phyloP scores from a whole-genome alignment of 2,113 vertebrate species.

The Lasiurus borealis region DNA sequence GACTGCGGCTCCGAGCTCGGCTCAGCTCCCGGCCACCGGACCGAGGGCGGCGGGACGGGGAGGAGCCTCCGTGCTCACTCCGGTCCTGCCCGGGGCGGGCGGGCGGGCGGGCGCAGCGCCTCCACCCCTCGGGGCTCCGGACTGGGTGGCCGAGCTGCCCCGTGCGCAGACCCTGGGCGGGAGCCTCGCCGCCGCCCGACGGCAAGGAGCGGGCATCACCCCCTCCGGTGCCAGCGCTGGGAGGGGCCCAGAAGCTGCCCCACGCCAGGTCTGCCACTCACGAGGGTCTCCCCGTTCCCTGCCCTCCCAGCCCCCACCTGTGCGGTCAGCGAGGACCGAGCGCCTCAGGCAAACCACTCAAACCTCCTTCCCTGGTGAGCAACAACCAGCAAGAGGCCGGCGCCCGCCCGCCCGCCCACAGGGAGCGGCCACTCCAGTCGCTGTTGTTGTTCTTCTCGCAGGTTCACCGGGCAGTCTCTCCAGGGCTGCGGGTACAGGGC shows the following conservation, averaged over 20 bases:
- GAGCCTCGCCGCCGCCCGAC: neutral
- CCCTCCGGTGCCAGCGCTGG: neutral
- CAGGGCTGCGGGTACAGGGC: no score
- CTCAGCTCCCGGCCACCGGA: conserved; percentile 31
- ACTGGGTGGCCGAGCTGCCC: no score
- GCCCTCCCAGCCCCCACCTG: neutral
- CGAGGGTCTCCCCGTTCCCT: no score
- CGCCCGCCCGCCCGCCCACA: no score
- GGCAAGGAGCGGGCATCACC: fast-evolving
- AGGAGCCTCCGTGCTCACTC: conserved; percentile 24
- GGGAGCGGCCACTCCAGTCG: neutral
- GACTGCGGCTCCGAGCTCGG: conserved; percentile 52
- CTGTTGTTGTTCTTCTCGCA: no score
- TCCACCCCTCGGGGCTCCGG: neutral
- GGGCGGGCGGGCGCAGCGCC: neutral
- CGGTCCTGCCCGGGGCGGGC: neutral
- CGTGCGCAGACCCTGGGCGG: neutral
- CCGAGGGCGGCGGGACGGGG: conserved; percentile 35
- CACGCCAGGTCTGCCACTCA: neutral
- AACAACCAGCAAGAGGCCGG: neutral
- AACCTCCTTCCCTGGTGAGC: neutral
- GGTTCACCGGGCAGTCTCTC: no score
- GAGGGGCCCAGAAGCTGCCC: neutral
- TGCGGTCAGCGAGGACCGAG: neutral
- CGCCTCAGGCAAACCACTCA: neutral